A percentile compares a stretch with the other conserved stretches of the same genome.
phyloP scores from a whole-genome alignment of 2,888 invertebrate genomes.

The Aproaerema taeniolella region DNA sequence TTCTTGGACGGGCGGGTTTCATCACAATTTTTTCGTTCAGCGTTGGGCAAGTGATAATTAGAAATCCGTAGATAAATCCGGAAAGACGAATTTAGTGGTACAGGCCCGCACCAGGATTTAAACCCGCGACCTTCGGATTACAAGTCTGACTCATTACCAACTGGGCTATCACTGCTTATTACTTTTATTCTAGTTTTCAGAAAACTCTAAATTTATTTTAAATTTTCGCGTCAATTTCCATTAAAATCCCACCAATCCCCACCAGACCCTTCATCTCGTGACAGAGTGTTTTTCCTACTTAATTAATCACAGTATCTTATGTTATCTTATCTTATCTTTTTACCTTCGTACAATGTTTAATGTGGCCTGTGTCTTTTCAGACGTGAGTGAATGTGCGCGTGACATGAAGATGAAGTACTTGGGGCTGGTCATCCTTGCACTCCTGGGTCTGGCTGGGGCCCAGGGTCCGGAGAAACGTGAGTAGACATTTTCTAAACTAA shows the following conservation, averaged over 20 bases:
- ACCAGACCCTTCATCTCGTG: constrained; percentile 49
- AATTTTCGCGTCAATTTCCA: no score
- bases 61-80: no score
- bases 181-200: no score
- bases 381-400: constrained; percentile 41
- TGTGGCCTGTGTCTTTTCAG: constrained; percentile 44
- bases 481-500: constrained; percentile 24
- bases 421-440: constrained; percentile 30
- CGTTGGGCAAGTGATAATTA: no score
- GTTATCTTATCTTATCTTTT: constrained; percentile 51
- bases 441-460: constrained; percentile 34
- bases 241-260: constrained; percentile 1
- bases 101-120: no score
- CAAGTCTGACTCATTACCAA: no score
- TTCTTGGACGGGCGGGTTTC: no score
- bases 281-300: constrained; percentile 66
- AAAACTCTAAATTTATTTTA: no score
- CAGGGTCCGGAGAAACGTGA: constrained; percentile 55
- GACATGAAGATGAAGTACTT: constrained; percentile 26
- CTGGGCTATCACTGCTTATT: no score
- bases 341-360: constrained; percentile 34
- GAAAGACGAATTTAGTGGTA: no score
- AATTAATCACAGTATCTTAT: constrained; percentile 58
- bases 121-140: no score
- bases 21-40: no score